These are phyloP conservation scores for Ormyrus thymus DNA, from an alignment of 2,888 invertebrate species.

Conservation along the genomic window DNA sequence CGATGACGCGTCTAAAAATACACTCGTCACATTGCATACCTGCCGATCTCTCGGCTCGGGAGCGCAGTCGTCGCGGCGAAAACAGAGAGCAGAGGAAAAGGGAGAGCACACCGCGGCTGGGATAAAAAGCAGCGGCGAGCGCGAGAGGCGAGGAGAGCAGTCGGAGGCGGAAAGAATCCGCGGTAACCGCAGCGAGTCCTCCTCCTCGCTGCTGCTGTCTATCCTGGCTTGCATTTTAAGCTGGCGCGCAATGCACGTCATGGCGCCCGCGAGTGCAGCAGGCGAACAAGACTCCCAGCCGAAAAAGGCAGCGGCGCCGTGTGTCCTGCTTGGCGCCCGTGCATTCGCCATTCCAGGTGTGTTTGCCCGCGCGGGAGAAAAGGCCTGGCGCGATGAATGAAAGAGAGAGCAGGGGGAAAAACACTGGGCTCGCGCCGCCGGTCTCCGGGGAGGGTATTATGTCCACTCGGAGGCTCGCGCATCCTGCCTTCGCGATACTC, in stretches of 20 bases:
- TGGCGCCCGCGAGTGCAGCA: slow-evolving; percentile 27
- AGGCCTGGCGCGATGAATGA: slow-evolving; percentile 28
- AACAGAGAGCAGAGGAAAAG: slow-evolving; percentile 29
- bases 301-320: slow-evolving; percentile 30
- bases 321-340: slow-evolving; percentile 16
- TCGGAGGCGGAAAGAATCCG: slow-evolving; percentile 19
- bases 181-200: slow-evolving; percentile 51
- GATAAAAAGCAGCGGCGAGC: neutral
- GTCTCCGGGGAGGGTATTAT: slow-evolving; percentile 34
- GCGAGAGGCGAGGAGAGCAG: slow-evolving; percentile 4
- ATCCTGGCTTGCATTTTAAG: neutral
- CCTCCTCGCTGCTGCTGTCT: slow-evolving; percentile 5
- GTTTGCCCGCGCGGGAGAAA: neutral
- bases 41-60: neutral
- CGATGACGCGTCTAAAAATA: slow-evolving; percentile 41
- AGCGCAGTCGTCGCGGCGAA: slow-evolving; percentile 32
- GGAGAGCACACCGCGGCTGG: slow-evolving; percentile 43
- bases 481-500: slow-evolving; percentile 4
- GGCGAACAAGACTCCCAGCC: neutral
- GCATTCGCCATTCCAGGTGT: slow-evolving; percentile 31
- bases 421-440: neutral
- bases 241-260: slow-evolving; percentile 31
- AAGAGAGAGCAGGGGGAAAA: slow-evolving; percentile 28
- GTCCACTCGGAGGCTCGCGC: slow-evolving; percentile 28
- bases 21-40: neutral